Evolutionary conservation across 92 coral and sea anemone species (phyloP), one percentile per base, ranked within the genome.

Genomic region (Bergia sp.): DNA sequence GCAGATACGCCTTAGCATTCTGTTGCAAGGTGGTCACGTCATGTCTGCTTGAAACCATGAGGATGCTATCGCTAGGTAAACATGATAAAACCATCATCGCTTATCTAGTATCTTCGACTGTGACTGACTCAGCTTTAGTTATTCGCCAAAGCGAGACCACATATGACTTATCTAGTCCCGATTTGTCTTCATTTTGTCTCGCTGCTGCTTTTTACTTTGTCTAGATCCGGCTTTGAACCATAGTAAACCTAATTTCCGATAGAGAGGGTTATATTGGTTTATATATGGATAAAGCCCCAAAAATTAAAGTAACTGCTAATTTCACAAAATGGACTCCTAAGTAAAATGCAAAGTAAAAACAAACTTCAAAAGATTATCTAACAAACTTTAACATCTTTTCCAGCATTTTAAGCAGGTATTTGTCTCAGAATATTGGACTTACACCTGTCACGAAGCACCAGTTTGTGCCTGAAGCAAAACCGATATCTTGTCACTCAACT

Each of bases 391-490:
- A 67, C 44, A 69, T 39, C 0, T 67, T 71, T 36, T 73, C 44
- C 42, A 69, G 55, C 36, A 84, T 44, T 44, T 69, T 21, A 37
- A 76, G 18, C 80, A 76, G 29, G 50, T 72, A 71, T 71, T 84
- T 71, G 41, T 69, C 4, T 44, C 78, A 69, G 69, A 50, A 71
- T 84, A 84, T 84, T 84, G 87, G 87, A 84, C 87, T 69, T 49
- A 69, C 79, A 67, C 29, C 64, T 67, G 39, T 37, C 65, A 84
- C 87, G 71, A 84, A 67, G 76, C 79, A 36, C 65, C 7, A 72
- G 10, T 45, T 71, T 71, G 42, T 47, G 87, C 87, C 87, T 83
- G 29, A 45, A 83, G 79, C 87, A 44, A 84, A 49, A 6, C 58
- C 18, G 57, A 3, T 82, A 71, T 82, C 55, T 82, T 65, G 73